phyloP scores from a whole-genome alignment of 2,113 vertebrate species.

The Heterocephalus glaber region DNA sequence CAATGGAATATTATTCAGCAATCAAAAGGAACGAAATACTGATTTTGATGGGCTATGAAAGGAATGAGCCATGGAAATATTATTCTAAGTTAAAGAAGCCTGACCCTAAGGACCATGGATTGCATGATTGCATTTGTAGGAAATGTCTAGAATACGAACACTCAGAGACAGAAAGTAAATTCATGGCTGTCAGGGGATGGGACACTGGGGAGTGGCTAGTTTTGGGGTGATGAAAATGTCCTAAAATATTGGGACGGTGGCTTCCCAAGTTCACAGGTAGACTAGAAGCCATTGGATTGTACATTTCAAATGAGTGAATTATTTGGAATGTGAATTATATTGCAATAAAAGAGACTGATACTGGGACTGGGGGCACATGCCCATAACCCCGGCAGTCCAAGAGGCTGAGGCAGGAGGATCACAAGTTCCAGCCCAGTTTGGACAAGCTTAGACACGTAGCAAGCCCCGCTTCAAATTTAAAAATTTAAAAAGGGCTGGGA shows the following conservation, averaged over 20 bases:
- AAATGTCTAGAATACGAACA: background rate
- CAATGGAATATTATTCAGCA: background rate
- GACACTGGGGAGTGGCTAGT: background rate
- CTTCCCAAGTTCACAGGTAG: background rate
- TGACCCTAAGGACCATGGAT: rapidly evolving
- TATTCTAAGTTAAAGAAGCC: background rate
- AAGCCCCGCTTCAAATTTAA: background rate
- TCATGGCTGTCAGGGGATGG: no score
- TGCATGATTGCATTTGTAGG: rapidly evolving
- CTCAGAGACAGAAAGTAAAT: background rate
- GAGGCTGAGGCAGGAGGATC: background rate
- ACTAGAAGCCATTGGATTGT: background rate
- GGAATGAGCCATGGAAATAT: background rate
- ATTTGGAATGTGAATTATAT: background rate
- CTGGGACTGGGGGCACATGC: background rate
- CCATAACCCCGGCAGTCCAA: background rate
- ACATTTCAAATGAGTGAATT: background rate
- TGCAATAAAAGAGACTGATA: background rate
- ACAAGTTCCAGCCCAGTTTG: background rate
- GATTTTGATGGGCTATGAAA: background rate
- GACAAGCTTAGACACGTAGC: background rate
- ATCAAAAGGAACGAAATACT: background rate
- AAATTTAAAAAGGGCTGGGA: background rate
- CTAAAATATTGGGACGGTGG: background rate
- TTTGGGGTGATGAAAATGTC: background rate